Conservation (phyloP, 1,140 invertebrate genomes). For the Theocolax elegans region DNA sequence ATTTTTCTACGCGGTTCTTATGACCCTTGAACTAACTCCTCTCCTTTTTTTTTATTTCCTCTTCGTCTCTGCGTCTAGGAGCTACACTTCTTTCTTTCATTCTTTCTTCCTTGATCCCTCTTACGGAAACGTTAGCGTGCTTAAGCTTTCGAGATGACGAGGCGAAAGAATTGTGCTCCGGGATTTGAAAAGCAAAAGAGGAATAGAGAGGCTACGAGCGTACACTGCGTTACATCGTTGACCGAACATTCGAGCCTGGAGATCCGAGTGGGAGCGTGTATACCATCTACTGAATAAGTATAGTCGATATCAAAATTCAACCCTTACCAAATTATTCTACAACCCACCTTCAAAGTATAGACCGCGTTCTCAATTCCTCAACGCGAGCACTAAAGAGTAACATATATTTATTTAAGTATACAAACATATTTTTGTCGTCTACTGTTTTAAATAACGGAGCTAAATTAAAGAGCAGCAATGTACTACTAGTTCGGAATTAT, state of each 20-base stretch:
- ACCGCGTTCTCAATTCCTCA: too few relatives aligned
- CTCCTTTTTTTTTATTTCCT: background rate
- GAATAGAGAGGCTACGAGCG: background rate
- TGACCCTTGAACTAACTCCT: background rate
- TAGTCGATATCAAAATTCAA: background rate
- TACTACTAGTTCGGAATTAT: too few relatives aligned
- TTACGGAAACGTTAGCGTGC: conserved; percentile 33
- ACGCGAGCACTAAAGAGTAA: too few relatives aligned
- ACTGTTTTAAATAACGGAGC: too few relatives aligned
- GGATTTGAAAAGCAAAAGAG: conserved; percentile 34
- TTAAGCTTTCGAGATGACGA: conserved; percentile 34
- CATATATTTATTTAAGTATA: too few relatives aligned
- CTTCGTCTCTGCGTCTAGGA: background rate
- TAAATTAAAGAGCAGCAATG: too few relatives aligned
- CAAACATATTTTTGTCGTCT: too few relatives aligned
- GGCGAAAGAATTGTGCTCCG: conserved; percentile 33
- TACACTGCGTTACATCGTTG: background rate
- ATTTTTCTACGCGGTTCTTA: background rate
- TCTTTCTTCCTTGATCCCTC: conserved; percentile 34
- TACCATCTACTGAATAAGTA: background rate
- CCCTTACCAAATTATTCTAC: too few relatives aligned
- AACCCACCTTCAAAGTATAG: too few relatives aligned
- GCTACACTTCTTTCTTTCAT: background rate
- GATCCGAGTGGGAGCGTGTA: background rate
- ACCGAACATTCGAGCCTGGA: conserved; percentile 12